Base-by-base conservation (phyloP, 1,140 invertebrate genomes). In the Chrysoperla carnea region DNA sequence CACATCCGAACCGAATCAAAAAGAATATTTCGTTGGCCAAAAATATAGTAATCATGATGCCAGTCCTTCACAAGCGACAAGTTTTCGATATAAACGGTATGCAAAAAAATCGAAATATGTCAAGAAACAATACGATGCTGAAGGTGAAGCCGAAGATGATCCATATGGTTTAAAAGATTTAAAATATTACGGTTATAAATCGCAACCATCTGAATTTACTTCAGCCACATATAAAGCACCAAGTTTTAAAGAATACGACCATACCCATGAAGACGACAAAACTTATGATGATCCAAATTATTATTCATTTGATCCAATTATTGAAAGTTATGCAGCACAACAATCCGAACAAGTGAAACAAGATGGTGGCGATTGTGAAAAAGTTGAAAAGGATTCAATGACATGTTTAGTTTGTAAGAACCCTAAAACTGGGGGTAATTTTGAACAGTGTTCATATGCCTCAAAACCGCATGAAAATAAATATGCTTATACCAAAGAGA, bases 371-470 rank as follows among this genome's bases (percentile, higher is more conserved):
- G 67, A 70, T 47, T 81, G 79, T 47, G 63, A 69, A 46, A 67
- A 76, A 55, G 62, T 76, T 0, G 56, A 67, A 39, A 76, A 66
- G 51, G 70, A 74, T 48, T 69, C 68, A 8, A 72, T 76, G 63
- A 69, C 63, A 6, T 84, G 80, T 50, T 73, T 64, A 33, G 58
- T 75, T 3, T 84, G 80, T 50, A 70, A 72, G 48, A 69, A 81
- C 51, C 64, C 71, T 0, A 72, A 76, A 55, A 78, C 69, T 1
- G 76, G 76, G 13, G 76, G 71, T 6, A 76, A 75, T 45, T 81
- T 71, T 44, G 76, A 84, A 60, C 73, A 74, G 29, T 82, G 79
- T 50, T 73, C 72, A 0, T 82, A 81, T 56, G 67, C 68, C 2
- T 69, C 73, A 12, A 69, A 74, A 47, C 78, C 79, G 0, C 72